Base-by-base conservation (phyloP, 2,888 invertebrate species). In the Beris morrisii region DNA sequence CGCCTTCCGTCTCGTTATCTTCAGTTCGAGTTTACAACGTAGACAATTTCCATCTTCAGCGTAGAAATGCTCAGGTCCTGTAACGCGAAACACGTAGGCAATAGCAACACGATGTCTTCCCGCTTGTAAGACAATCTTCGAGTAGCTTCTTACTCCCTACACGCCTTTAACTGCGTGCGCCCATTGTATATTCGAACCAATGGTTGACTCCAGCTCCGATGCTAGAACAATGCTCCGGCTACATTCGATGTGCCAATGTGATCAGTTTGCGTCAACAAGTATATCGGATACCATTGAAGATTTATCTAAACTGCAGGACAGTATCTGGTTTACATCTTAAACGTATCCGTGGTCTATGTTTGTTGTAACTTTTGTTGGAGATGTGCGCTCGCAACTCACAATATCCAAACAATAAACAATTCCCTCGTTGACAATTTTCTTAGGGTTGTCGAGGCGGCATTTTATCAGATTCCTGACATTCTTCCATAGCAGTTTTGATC, bases 1-100 rank as follows among this genome's bases (percentile, higher is more conserved):
- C 50, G 61, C 50, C 59, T 61, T 61, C 52, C 52, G 61, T 50
- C 61, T 59, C 59, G 50, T 61, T 61, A 52, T 52, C 52, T 61
- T 9, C 15, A 22, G 32, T 50, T n/a, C 61, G 5, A 46, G 11
- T 58, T 45, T 38, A 58, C 58, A 58, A 45, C 58, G n/a, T 46
- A 30, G 30, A 30, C 45, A 61, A 50, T 38, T 61, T 61, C 52
- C 38, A 52, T 61, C 61, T 50, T 28, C 43, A 38, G 15, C 32
- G 6, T 15, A 12, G 38, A 44, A 48, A 59, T 32, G 11, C 15
- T 53, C 56, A 50, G 32, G 59, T 59, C 59, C 59, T 59, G 59
- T 15, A 59, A 32, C 59, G 50, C 15, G 32, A 32, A 50, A 50
- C 48, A 31, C 50, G 50, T 59, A 59, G 59, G 59, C 59, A n/a